Percentiles rank a stretch among this genome's conserved stretches.
Evolutionary conservation across 2,113 vertebrate genomes (phyloP).

Genomic region (Syngnathus scovelli): DNA sequence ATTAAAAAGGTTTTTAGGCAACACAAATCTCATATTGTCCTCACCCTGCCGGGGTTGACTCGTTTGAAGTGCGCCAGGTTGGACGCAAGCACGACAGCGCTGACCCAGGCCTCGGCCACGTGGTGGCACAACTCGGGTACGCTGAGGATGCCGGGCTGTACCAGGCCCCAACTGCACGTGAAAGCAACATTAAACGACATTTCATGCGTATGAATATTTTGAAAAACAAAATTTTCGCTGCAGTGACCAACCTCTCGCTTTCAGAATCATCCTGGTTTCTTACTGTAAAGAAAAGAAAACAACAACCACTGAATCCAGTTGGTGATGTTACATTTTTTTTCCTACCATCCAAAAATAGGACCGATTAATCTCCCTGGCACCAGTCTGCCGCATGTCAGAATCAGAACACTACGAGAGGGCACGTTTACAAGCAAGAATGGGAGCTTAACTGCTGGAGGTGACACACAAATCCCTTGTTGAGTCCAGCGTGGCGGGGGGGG

Average conservation of each 20-base stretch:
- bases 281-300: slow-evolving; percentile 51
- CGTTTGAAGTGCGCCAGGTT: slow-evolving; percentile 81
- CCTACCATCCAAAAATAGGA: not conserved
- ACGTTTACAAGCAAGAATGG: slow-evolving; percentile 6
- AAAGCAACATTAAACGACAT: slow-evolving; percentile 7
- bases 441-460: slow-evolving; percentile 5
- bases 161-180: slow-evolving; percentile 82
- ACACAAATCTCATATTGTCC: slow-evolving; percentile 5
- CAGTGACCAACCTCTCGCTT: slow-evolving; percentile 82
- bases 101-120: slow-evolving; percentile 87
- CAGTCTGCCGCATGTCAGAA: slow-evolving; percentile 1
- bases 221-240: not conserved
- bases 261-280: slow-evolving; percentile 75
- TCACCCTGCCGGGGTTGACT: slow-evolving; percentile 89
- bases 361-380: not conserved
- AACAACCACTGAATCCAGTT: not conserved
- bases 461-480: slow-evolving; percentile 3
- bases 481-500: not conserved
- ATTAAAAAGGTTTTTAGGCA: no score
- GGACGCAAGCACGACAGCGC: slow-evolving; percentile 67
- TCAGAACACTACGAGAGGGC: not conserved
- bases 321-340: not conserved
- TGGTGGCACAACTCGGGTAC: slow-evolving; percentile 90
- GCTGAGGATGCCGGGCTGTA: slow-evolving; percentile 86
- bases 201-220: not conserved